phyloP scores from a whole-genome alignment of 2,888 invertebrate species.

The Drosophila paranaensis region DNA sequence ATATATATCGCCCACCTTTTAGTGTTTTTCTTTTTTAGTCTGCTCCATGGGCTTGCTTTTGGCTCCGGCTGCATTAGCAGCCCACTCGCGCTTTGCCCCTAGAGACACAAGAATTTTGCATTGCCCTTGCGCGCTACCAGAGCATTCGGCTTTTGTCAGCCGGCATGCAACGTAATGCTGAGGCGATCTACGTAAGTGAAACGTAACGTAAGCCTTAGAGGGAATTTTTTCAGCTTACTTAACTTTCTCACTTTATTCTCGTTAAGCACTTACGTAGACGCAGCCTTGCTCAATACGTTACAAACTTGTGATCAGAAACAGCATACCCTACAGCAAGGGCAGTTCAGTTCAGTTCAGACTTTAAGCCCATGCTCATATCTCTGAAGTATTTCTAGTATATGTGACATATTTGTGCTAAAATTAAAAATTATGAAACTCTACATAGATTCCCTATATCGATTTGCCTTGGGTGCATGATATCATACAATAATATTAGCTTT shows the following conservation, averaged over 20 bases:
- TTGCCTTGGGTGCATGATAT: neutral
- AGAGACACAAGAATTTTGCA: slow-evolving; percentile 6
- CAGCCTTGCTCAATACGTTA: neutral
- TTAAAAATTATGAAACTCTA: neutral
- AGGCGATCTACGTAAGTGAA: neutral
- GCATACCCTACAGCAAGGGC: neutral
- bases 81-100: slow-evolving; percentile 7
- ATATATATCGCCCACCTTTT: slow-evolving; percentile 82
- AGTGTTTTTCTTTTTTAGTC: slow-evolving; percentile 31
- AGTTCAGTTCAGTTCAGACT: neutral
- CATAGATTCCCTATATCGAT: neutral
- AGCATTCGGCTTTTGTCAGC: slow-evolving; percentile 2
- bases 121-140: neutral
- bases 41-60: slow-evolving; percentile 39
- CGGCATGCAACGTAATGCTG: neutral
- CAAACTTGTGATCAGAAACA: neutral
- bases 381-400: neutral
- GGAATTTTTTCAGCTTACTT: no score
- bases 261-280: neutral
- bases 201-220: neutral
- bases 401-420: slow-evolving; percentile 3
- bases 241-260: neutral
- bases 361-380: neutral
- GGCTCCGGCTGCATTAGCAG: slow-evolving; percentile 9
- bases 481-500: neutral